Percentiles rank a stretch among this genome's conserved stretches.
phyloP scores from a whole-genome alignment of 2,113 vertebrate species.

The Sula dactylatra region DNA sequence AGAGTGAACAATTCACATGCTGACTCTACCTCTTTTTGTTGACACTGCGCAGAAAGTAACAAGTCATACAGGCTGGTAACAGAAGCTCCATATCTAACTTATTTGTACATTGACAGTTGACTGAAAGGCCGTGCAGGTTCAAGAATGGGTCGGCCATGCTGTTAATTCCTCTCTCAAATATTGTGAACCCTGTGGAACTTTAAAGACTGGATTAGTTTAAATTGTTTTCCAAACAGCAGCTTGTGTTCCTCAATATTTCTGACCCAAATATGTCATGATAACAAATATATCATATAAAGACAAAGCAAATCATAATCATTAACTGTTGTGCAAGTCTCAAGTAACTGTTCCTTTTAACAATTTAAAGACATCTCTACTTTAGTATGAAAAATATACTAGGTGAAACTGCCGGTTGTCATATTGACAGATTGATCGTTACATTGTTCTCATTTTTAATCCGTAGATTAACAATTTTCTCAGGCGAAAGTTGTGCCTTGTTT shows the following conservation, averaged over 20 bases:
- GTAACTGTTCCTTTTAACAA: conserved; percentile 22
- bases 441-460: conserved; percentile 14
- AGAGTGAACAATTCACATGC: background rate
- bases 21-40: background rate
- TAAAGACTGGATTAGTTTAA: background rate
- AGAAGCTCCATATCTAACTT: background rate
- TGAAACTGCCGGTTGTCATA: conserved; percentile 34
- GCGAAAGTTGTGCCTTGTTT: background rate
- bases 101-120: background rate
- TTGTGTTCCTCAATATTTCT: conserved; percentile 37
- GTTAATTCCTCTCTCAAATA: background rate
- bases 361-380: background rate
- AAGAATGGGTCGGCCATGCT: background rate
- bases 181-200: conserved; percentile 1
- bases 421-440: background rate
- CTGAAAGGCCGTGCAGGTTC: background rate
- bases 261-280: conserved; percentile 66
- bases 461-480: background rate
- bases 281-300: conserved; percentile 20
- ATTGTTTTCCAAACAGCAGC: conserved; percentile 42
- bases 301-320: conserved; percentile 63
- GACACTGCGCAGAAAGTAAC: background rate
- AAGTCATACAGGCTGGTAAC: background rate
- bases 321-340: background rate
- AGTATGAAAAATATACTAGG: background rate